phyloP scores from a whole-genome alignment of 1,140 invertebrate genomes.

The Apis dorsata region DNA sequence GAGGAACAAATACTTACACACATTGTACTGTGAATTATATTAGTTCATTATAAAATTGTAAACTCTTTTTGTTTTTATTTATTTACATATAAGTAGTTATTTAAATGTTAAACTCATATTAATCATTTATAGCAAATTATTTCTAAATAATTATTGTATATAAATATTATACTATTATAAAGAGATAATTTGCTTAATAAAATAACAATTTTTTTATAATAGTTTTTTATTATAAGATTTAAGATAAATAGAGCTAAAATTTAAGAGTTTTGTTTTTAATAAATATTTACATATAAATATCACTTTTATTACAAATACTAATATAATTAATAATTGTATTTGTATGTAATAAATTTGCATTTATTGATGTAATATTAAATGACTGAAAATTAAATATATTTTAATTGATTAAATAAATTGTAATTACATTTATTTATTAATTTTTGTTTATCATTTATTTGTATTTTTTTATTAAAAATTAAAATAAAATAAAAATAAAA shows the following conservation, averaged over 20 bases:
- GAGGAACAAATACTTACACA: slow-evolving; percentile 7
- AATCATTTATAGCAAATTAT: neutral
- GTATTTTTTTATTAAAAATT: neutral
- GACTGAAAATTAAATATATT: neutral
- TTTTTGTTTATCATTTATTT: neutral
- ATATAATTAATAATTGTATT: neutral
- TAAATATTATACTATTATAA: neutral
- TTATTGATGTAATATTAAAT: neutral
- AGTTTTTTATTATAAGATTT: neutral
- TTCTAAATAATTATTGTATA: neutral
- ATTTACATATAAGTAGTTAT: slow-evolving; percentile 6
- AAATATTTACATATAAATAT: neutral
- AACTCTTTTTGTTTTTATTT: slow-evolving; percentile 12
- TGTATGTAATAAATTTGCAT: neutral
- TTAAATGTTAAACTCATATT: neutral
- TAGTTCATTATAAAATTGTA: slow-evolving; percentile 13
- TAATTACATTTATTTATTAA: neutral
- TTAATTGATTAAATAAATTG: slow-evolving; percentile 18
- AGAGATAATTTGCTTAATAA: neutral
- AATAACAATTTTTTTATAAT: neutral
- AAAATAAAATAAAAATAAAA: neutral
- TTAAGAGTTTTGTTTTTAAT: slow-evolving; percentile 7
- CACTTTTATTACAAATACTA: neutral
- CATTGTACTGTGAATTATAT: neutral
- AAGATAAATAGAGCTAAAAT: neutral